Evolutionary conservation across 2,113 vertebrate species (phyloP).

Genomic region (Cinclus mexicanus): DNA sequence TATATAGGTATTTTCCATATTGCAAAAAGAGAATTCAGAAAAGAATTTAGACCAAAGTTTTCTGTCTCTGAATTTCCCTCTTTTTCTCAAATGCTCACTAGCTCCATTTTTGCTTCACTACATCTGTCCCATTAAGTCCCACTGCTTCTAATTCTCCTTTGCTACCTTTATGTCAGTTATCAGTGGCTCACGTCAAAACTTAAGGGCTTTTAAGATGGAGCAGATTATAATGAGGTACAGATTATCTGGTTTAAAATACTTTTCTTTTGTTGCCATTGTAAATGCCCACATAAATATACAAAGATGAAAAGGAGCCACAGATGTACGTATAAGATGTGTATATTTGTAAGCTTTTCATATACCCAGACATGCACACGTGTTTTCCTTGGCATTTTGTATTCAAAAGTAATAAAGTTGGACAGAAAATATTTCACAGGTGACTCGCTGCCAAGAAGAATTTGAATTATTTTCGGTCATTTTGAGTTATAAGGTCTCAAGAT

Average conservation of each 20-base stretch:
- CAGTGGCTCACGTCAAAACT: background rate
- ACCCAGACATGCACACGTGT: background rate
- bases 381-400: slow-evolving; percentile 34
- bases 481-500: slow-evolving; percentile 59
- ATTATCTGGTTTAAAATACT: background rate
- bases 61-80: background rate
- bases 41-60: background rate
- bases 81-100: background rate
- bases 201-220: background rate
- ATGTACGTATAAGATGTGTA: background rate
- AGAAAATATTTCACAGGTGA: slow-evolving; percentile 65
- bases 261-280: background rate
- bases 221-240: background rate
- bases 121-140: background rate
- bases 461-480: slow-evolving; percentile 64
- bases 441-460: slow-evolving; percentile 58
- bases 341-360: background rate
- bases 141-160: background rate
- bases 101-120: background rate
- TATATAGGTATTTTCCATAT: background rate
- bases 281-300: background rate
- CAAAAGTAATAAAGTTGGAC: slow-evolving; percentile 32
- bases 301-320: background rate
- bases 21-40: background rate
- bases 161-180: background rate